Evolutionary conservation across 2,797 vertebrate species (phyloP).

Genomic region (Cyclura pinguis): DNA sequence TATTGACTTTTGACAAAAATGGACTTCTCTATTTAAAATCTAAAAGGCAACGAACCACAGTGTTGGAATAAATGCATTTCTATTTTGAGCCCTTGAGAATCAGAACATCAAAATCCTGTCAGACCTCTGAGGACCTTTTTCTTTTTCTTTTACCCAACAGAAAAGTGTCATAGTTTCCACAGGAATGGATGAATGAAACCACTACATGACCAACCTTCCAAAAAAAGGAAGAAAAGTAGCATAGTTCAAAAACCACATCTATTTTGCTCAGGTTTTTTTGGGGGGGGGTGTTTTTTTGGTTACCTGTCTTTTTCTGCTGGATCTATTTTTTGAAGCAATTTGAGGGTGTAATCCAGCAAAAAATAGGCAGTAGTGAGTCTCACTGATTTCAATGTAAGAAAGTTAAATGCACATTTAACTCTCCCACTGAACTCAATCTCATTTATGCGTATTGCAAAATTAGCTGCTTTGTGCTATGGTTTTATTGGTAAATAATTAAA

Average conservation of each 20-base stretch:
- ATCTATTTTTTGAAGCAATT: conserved; percentile 8
- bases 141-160: conserved; percentile 39
- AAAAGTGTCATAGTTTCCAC: conserved; percentile 20
- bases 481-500: not conserved
- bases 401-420: not conserved
- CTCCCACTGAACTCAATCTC: not conserved
- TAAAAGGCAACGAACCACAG: conserved; percentile 54
- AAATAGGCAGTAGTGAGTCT: not conserved
- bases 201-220: conserved; percentile 45
- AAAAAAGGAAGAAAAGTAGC: conserved; percentile 39
- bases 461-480: not conserved
- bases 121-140: not conserved
- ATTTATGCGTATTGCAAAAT: not conserved
- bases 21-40: conserved; percentile 53
- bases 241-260: not conserved
- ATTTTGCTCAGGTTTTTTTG: not conserved
- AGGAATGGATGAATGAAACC: not conserved
- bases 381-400: not conserved
- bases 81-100: conserved; percentile 37
- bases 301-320: conserved; percentile 24
- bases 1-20: conserved; percentile 46
- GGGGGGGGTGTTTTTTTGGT: conserved; percentile 3
- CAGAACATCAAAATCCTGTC: conserved; percentile 38
- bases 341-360: not conserved
- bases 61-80: not conserved